Percentiles rank a stretch among this genome's conserved stretches.
These are phyloP conservation scores for Mustelus asterias DNA, from an alignment of 2,113 vertebrate species.

Conservation along the genomic window DNA sequence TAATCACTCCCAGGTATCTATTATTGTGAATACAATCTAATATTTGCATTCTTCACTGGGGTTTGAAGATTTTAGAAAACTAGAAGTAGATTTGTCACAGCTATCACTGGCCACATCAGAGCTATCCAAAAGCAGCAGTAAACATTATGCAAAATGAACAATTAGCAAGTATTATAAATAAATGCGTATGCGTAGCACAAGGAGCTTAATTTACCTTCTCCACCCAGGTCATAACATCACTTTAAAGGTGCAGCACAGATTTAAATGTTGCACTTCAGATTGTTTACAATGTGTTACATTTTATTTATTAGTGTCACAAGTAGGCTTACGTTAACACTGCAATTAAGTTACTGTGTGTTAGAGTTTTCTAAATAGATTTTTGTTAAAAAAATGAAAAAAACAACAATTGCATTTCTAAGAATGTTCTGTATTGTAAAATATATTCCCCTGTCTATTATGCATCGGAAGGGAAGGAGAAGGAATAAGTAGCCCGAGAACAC, in stretches of 20 bases:
- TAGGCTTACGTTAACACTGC: too few species aligned
- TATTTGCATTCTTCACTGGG: neutral
- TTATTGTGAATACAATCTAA: neutral
- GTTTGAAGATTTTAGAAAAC: slow-evolving; percentile 22
- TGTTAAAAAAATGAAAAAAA: neutral
- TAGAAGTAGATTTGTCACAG: neutral
- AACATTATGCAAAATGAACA: neutral
- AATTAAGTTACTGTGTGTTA: neutral
- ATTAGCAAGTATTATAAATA: neutral
- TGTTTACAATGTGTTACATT: neutral
- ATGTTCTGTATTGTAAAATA: neutral
- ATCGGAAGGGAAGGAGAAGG: neutral
- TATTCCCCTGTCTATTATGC: neutral
- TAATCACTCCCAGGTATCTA: slow-evolving; percentile 1
- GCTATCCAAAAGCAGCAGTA: neutral
- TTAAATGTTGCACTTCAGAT: neutral
- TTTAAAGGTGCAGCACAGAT: neutral
- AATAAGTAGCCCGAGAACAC: neutral
- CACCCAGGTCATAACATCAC: neutral
- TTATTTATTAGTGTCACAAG: too few species aligned
- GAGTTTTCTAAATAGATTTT: neutral
- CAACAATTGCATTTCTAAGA: neutral
- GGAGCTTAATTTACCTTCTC: neutral
- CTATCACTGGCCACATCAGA: neutral
- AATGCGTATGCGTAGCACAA: neutral